phyloP scores from a whole-genome alignment of 2,113 vertebrate genomes.

The Onychostruthus taczanowskii region DNA sequence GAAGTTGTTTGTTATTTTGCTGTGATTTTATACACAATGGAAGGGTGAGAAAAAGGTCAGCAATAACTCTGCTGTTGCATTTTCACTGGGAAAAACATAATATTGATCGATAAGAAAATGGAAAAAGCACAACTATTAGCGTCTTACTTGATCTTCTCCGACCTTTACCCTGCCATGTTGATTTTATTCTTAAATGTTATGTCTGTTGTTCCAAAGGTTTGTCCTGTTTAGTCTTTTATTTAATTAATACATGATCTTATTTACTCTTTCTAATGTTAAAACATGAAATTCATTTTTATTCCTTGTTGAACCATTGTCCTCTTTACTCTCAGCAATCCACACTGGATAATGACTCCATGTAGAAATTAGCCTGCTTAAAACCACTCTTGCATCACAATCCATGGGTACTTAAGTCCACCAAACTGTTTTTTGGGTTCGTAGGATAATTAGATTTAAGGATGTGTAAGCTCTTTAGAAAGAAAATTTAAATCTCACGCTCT shows the following conservation, averaged over 20 bases:
- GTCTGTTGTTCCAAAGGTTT: conserved; percentile 73
- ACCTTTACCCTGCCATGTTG: conserved; percentile 76
- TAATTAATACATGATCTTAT: conserved; percentile 72
- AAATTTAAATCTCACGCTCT: neutral
- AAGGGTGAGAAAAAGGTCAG: conserved; percentile 82
- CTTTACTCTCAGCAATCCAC: neutral
- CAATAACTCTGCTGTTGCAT: conserved; percentile 76
- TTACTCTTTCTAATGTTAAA: conserved; percentile 65
- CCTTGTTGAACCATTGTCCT: conserved; percentile 69
- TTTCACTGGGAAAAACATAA: conserved; percentile 75
- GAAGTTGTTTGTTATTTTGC: conserved; percentile 79
- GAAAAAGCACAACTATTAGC: conserved; percentile 76
- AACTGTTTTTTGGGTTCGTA: neutral
- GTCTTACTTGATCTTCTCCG: conserved; percentile 76
- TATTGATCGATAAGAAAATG: conserved; percentile 84
- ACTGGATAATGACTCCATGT: neutral
- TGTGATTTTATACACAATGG: conserved; percentile 72
- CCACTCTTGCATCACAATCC: neutral
- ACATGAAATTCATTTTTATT: conserved; percentile 64
- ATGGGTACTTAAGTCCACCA: neutral
- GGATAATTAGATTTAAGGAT: neutral
- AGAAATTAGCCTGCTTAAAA: neutral
- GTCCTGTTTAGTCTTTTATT: conserved; percentile 77
- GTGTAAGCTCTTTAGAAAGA: neutral
- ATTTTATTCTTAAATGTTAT: conserved; percentile 78